Evolutionary conservation across 2,113 vertebrate genomes (phyloP).

Genomic region (Ictidomys tridecemlineatus): DNA sequence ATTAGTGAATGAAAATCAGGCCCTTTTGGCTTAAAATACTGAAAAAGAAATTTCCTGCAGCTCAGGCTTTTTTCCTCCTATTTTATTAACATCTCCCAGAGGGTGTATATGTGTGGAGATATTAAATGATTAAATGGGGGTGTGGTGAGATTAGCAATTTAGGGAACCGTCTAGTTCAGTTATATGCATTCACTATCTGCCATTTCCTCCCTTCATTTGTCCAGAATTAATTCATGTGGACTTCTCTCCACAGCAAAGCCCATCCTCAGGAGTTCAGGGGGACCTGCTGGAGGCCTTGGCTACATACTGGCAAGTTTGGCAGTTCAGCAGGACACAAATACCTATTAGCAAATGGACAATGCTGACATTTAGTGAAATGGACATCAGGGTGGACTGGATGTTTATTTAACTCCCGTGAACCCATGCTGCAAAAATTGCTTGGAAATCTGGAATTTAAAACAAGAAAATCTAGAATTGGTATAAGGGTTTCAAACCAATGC

Average conservation of each 20-base stretch:
- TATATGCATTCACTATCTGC: not conserved
- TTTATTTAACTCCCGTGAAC: not conserved
- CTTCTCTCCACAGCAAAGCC: not conserved
- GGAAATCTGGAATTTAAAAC: not conserved
- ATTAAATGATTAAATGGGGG: too few relatives aligned
- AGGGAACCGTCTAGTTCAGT: not conserved
- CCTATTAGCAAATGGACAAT: not conserved
- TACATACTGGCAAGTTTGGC: not conserved
- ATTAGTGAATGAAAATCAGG: not conserved
- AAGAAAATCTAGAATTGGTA: not conserved
- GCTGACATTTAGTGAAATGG: not conserved
- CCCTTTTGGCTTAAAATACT: not conserved
- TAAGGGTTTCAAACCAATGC: not conserved
- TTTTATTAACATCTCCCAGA: not conserved
- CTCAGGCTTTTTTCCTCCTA: not conserved
- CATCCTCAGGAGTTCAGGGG: not conserved
- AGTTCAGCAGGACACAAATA: not conserved
- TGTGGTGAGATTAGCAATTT: not conserved
- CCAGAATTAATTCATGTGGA: not conserved
- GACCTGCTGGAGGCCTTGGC: not conserved
- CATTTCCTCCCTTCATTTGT: not conserved
- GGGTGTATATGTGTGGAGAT: not conserved
- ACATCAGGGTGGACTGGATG: rapidly evolving
- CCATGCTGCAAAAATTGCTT: not conserved
- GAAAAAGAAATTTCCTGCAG: not conserved